Conservation (phyloP, 1,140 invertebrate genomes). For the Formica selysi region DNA sequence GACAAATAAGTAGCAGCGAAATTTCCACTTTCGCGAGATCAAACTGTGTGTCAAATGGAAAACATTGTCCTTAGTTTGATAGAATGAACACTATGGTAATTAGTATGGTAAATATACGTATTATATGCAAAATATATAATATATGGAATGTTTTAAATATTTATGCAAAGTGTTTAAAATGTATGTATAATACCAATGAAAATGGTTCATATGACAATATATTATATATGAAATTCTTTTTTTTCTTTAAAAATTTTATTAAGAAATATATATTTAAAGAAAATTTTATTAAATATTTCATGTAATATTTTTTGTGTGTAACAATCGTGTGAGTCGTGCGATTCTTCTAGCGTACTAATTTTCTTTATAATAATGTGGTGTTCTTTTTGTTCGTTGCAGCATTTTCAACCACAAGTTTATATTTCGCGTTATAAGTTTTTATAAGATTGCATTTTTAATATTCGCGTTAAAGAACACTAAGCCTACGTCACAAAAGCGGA, state of each 20-base stretch:
- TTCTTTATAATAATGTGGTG: background rate
- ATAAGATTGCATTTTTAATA: constrained; percentile 14
- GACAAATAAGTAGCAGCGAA: background rate
- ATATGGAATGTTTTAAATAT: background rate
- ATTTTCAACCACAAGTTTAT: background rate
- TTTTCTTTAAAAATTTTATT: background rate
- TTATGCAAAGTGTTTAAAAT: background rate
- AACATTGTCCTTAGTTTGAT: background rate
- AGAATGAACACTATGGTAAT: background rate
- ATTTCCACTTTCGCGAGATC: constrained; percentile 30
- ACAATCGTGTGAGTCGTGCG: background rate
- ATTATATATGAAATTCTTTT: background rate
- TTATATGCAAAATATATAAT: too few species aligned
- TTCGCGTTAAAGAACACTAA: constrained; percentile 6
- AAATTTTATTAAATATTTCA: background rate
- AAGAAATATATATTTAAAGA: background rate
- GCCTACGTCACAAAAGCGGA: constrained; percentile 8
- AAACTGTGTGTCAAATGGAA: background rate
- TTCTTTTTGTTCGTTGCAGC: background rate
- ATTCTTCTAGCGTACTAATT: background rate
- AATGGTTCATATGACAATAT: background rate
- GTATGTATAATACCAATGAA: background rate
- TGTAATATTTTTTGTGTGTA: background rate
- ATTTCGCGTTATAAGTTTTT: constrained; percentile 14
- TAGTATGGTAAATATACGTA: too few species aligned